phyloP scores from a whole-genome alignment of 2,888 invertebrate genomes.

The Phortica okadai region DNA sequence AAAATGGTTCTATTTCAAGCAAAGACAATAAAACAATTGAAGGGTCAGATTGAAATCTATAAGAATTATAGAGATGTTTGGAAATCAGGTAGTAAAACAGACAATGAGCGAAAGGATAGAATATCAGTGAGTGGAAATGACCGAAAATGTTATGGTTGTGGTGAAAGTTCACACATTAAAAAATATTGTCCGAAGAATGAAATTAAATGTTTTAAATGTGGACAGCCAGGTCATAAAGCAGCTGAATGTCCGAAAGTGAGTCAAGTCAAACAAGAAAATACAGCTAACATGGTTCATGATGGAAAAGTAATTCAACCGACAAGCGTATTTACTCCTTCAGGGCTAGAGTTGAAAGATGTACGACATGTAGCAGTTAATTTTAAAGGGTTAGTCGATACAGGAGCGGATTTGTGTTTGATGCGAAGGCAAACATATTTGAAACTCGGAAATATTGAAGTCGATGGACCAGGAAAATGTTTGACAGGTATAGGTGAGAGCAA shows the following conservation, averaged over 20 bases:
- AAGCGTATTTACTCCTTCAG: neutral
- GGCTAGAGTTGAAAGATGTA: slow-evolving; percentile 27
- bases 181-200: neutral
- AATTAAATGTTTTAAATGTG: neutral
- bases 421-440: neutral
- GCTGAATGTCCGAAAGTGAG: neutral
- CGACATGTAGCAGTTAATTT: slow-evolving; percentile 19
- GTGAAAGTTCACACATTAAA: neutral
- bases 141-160: neutral
- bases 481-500: slow-evolving; percentile 7
- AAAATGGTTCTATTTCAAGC: too few relatives aligned
- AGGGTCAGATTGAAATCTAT: too few relatives aligned
- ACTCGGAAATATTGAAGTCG: neutral
- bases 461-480: neutral
- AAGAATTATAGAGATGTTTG: too few relatives aligned
- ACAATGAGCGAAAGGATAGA: too few relatives aligned
- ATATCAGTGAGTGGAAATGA: too few relatives aligned
- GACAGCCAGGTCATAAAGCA: slow-evolving; percentile 3
- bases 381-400: neutral
- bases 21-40: neutral
- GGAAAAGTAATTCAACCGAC: neutral
- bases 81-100: too few relatives aligned
- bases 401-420: slow-evolving; percentile 20
- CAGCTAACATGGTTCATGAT: neutral
- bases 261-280: slow-evolving; percentile 2